Conservation (phyloP, 2,113 vertebrate genomes). For the Corvus moneduloides region DNA sequence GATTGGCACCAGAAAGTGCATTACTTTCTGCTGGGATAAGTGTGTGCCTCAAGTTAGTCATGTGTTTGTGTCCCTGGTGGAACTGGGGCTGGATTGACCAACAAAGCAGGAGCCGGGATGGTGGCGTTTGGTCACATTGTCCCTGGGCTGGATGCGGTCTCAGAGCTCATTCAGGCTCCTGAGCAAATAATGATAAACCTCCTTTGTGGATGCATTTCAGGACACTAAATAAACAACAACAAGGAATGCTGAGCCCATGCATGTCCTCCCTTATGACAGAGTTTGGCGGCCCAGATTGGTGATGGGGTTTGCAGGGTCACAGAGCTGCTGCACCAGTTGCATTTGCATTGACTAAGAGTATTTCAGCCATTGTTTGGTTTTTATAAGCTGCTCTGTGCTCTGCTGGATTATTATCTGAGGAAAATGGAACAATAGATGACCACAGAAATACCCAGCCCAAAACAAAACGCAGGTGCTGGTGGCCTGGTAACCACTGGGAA, state of each 20-base stretch:
- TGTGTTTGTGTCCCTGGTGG: constrained; percentile 3
- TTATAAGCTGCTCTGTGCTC: background rate
- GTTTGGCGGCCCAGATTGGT: background rate
- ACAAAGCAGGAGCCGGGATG: background rate
- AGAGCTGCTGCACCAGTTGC: background rate
- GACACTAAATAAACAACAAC: background rate
- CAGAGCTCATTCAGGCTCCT: background rate
- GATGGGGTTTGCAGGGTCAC: background rate
- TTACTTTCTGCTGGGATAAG: background rate
- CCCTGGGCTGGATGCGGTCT: background rate
- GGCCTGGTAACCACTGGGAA: background rate
- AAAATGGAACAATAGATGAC: background rate
- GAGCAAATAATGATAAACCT: background rate
- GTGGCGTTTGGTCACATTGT: background rate
- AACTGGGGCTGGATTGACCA: background rate
- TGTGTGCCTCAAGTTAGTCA: background rate
- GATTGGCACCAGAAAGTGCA: background rate
- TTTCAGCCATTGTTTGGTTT: background rate
- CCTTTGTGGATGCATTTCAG: background rate
- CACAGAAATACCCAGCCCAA: constrained; percentile 5
- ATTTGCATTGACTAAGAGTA: constrained; percentile 35
- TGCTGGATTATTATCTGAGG: background rate
- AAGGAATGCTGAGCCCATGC: background rate
- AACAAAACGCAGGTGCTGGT: background rate
- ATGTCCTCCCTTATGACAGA: background rate